Evolutionary conservation across 2,797 vertebrate genomes (phyloP), one percentile per base, ranked within the genome.

Genomic region (Danio aesculapii): DNA sequence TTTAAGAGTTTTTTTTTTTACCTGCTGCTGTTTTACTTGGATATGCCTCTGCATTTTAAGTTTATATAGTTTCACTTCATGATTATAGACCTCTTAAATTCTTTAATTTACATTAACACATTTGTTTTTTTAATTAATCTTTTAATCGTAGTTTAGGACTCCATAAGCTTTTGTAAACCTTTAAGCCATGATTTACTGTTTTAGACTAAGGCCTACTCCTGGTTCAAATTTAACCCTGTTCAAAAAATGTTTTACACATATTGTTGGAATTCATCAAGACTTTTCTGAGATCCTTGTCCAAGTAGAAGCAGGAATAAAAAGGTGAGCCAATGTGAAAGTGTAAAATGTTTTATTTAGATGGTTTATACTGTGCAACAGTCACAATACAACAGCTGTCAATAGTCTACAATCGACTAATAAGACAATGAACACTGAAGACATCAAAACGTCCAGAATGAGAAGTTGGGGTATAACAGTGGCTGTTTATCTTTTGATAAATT

Each of bases 311-410:
- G 41, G 7, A 58, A 57, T 21, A 58, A 72, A 72, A 72, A 5
- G 5, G 70, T 12, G 1, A 76, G 8, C 12, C 73, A 12, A 66
- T 16, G 47, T 61, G 55, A 92, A 89, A 90, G 93, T 94, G 94
- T 95, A 95, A 95, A 95, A 94, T 93, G 93, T 92, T 94, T 95
- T 95, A 95, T 95, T 95, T 93, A 93, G 91, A 93, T 90, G 92
- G 92, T 94, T 89, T 95, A 95, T 95, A 94, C 92, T 95, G 94
- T 95, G 94, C 92, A 95, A 95, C 93, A 94, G 93, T 95, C 94
- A 95, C 94, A 94, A 94, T 93, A 95, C 93, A 93, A 94, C 92
- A 94, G 91, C 92, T 93, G 92, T 93, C 88, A 91, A 92, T 92
- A 80, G 78, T 64, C 78, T 80, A 94, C 92, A 93, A 91, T 92